Base-by-base conservation (phyloP, 2,113 vertebrate genomes). In the Pithys albifrons region DNA sequence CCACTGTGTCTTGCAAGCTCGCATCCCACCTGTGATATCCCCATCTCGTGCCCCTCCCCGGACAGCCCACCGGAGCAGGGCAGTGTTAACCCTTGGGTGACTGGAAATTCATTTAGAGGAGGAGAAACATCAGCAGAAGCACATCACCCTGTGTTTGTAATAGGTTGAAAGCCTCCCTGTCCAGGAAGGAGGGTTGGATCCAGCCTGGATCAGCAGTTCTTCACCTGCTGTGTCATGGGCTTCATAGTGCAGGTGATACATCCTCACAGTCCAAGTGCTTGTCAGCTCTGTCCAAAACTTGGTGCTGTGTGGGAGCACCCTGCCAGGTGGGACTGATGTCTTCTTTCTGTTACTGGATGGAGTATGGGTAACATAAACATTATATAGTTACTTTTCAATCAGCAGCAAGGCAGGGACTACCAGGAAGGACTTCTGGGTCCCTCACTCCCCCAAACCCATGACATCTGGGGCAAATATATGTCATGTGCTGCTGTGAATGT, bases 1-100 rank as follows among this genome's bases (percentile, higher is more conserved):
- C 75, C 61, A 4, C 59, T 3, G 19, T 17, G 93, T 54, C 77
- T 78, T 2, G 65, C 62, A 6, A 85, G 89, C 82, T 75, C 5
- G 43, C 9, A 19, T 93, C 91, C 96, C 97, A 95, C 95, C 96
- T 96, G 92, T 93, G 92, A 82, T 95, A 66, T 59, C 66, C 78
- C 66, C 59, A 33, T 57, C 49, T 52, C 43, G 6, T 0, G 19
- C 39, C 14, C 6, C 7, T 12, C 37, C 19, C 5, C 8, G 14
- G 27, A 16, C 28, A 81, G 73, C 45, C 52, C 52, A 27, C 43
- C 2, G 4, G 70, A 91, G 91, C 2, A 0, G 31, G 76, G 49
- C 7, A 0, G 17, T 0, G 1, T 97, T 96, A 97, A 95, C 95
- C 62, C 93, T 82, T 91, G 48, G 23, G 57, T n/a, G 79, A 7